A percentile compares a stretch with the other conserved stretches of the same genome.
Evolutionary conservation across 2,113 vertebrate species (phyloP).

Genomic region (Falcunculus frontatus): DNA sequence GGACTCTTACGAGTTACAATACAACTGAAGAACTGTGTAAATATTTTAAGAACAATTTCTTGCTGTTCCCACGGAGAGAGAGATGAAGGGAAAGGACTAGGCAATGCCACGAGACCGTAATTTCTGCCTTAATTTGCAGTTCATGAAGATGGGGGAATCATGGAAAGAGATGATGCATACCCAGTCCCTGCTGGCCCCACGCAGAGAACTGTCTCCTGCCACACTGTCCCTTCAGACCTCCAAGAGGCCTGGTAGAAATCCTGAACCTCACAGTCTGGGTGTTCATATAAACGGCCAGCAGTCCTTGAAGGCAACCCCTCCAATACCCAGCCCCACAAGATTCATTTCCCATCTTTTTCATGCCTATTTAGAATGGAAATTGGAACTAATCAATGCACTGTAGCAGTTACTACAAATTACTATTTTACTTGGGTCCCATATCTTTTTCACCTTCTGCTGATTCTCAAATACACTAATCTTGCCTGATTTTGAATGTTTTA

Average conservation of each 20-base stretch:
- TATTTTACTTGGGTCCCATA: not conserved
- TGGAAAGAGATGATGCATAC: not conserved
- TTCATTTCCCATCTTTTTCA: not conserved
- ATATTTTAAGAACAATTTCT: not conserved
- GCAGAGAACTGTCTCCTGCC: not conserved
- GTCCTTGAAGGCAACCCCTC: not conserved
- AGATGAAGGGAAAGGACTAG: not conserved
- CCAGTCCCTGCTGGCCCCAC: rapidly evolving
- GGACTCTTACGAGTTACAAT: not conserved
- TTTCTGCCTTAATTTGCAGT: not conserved
- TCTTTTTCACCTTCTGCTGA: not conserved
- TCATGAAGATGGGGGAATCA: not conserved
- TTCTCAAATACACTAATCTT: not conserved
- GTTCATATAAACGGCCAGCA: not conserved
- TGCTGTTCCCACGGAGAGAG: not conserved
- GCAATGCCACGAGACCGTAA: not conserved
- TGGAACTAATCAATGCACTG: not conserved
- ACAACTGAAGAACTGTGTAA: not conserved
- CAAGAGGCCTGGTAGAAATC: not conserved
- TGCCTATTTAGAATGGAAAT: not conserved
- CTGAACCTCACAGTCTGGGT: not conserved
- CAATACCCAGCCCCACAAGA: not conserved
- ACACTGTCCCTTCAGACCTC: not conserved
- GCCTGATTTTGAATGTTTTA: not conserved
- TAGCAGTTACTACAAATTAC: not conserved